Conservation (phyloP, 2,888 invertebrate genomes). For the Horisme vitalbata region DNA sequence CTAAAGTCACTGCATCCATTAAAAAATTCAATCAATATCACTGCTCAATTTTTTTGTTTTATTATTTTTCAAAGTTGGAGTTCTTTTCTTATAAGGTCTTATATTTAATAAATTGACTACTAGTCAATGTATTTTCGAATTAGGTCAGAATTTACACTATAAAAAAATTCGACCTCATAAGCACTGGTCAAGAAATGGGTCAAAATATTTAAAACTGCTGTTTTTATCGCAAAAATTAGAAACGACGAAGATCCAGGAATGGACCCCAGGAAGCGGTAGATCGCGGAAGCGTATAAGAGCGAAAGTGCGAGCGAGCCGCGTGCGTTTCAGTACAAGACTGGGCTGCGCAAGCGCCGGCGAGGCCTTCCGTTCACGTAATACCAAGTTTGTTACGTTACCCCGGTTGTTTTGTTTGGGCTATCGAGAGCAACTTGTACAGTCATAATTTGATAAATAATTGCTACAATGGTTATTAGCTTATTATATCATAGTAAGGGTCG, state of each 20-base stretch:
- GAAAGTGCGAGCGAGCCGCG: slow-evolving; percentile 71
- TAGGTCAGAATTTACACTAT: neutral
- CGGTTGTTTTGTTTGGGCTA: slow-evolving; percentile 16
- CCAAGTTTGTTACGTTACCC: slow-evolving; percentile 37
- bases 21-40: slow-evolving; percentile 1
- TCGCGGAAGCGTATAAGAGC: slow-evolving; percentile 64
- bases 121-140: neutral
- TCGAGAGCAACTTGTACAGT: slow-evolving; percentile 12
- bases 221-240: too few species aligned
- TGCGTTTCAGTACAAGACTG: slow-evolving; percentile 70
- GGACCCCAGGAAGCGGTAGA: slow-evolving; percentile 26
- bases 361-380: slow-evolving; percentile 67
- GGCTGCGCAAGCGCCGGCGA: slow-evolving; percentile 41
- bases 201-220: too few species aligned
- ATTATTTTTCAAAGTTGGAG: too few species aligned
- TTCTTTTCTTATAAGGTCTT: too few species aligned
- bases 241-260: slow-evolving; percentile 4
- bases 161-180: neutral
- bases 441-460: too few species aligned
- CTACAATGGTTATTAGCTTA: too few species aligned
- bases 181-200: too few species aligned
- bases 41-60: too few species aligned
- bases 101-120: too few species aligned
- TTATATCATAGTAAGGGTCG: too few species aligned
- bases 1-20: slow-evolving; percentile 11